Evolutionary conservation across 2,797 vertebrate species (phyloP), one percentile per base, ranked within the genome.

Genomic region (Peromyscus aztecus): DNA sequence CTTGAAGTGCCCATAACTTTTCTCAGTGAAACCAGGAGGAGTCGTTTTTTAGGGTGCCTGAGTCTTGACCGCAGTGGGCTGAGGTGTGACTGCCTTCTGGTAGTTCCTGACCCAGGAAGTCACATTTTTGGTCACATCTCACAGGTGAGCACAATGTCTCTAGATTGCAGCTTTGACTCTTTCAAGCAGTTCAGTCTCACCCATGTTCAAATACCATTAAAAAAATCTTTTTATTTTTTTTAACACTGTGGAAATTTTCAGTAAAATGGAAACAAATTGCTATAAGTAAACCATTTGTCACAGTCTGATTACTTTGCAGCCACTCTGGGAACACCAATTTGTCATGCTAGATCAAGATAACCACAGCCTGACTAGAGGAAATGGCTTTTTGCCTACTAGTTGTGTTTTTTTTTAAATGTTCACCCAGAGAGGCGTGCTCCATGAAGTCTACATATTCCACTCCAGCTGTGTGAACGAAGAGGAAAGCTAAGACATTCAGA

Each of bases 231-330:
- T 98, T 69, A 23, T 93, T 98, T 98, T 98, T 98, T 98, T 98
- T 97, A 98, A 98, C 97, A 97, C 96, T 98, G 98, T 7, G 94
- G 98, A 99, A 98, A 99, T 98, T 98, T 99, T 99, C 98, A 98
- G 98, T 97, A 98, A 99, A 99, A 99, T 99, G 98, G 98, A 99
- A 99, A 99, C 98, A 99, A 99, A 99, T 99, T 99, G 98, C 98
- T 98, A 96, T 98, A 99, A 99, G 98, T 99, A 99, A 99, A 98
- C 98, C 98, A 99, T 99, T 99, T 99, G 98, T 99, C 98, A 99
- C 98, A 99, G 98, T 98, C 99, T 99, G 99, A 99, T 99, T 99
- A 99, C 98, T 99, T 98, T 97, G 98, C 98, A 98, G 98, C 98
- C 98, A 98, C 98, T 98, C 98, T 98, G 98, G 98, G 98, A 98